Base-by-base conservation (phyloP, 2,888 invertebrate species). In the Adelognathus sp. region DNA sequence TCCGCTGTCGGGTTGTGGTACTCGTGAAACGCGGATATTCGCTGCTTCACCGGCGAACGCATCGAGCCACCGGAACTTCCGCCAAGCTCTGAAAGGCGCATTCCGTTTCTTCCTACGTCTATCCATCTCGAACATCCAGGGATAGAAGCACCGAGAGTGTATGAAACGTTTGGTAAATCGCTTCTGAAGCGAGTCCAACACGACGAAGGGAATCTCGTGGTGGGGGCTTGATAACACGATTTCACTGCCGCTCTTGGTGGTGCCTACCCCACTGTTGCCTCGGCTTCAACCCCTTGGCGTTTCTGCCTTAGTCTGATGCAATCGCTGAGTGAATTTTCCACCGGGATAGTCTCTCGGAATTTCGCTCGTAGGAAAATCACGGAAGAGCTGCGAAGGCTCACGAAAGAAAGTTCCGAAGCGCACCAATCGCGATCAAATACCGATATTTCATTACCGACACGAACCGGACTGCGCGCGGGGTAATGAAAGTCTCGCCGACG, bases 161-260 rank as follows among this genome's bases (percentile, higher is more conserved):
- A 16, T 21, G 21, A 50, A 50, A 24, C 69, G 58, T 69, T 78
- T 73, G 64, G 64, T 54, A 75, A 79, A 78, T 78, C 56, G 58
- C 39, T 78, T 58, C 39, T 58, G 63, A 69, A 70, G 64, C 33
- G 60, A 69, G 58, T 69, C 54, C 63, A 21, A 24, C 39, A 69
- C 58, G 61, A 18, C 24, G 66, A 39, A 63, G 56, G 76, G 61
- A 66, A 66, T 70, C 66, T 66, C 60, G 44, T 36, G n/a, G n/a
- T n/a, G 56, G 54, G 66, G 60, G 46, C 60, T 52, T 52, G 58
- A 67, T 74, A 79, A 74, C 50, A 50, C 54, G 73, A 69, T 79
- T 58, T 66, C 14, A 39, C 29, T 33, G 24, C 24, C 14, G 4
- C 44, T 50, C 50, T 50, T 21, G 21, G 9, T 24, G 46, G 11